Evolutionary conservation across 2,113 vertebrate species (phyloP), one percentile per base, ranked within the genome.

Genomic region (Euleptes europaea): DNA sequence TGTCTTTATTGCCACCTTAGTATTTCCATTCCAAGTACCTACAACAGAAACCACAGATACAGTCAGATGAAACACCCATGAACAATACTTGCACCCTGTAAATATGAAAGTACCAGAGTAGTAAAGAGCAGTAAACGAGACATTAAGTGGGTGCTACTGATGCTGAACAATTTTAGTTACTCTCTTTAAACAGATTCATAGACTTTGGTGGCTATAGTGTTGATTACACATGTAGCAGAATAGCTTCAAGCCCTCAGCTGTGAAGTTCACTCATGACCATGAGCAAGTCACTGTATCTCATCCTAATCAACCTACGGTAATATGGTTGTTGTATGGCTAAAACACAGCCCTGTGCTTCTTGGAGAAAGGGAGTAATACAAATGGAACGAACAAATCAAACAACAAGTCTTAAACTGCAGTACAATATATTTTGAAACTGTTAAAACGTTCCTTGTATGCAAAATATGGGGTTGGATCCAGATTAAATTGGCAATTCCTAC

Each of bases 1-100:
- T 17, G 98, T 99, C 96, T 99, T 99, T 94, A 99, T 98, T 65
- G 99, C 99, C 94, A 99, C 99, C 95, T 99, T 98, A n/a, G 99
- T 99, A 96, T 98, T 99, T 90, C 98, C 98, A 5, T 99, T 99
- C 99, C 99, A 99, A 0, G 98, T 99, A 92, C 99, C 99, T 97
- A 91, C 26, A 90, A 94, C 90, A 75, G 90, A 14, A 78, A 40
- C 85, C 91, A 95, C 21, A 94, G 72, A 91, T 8, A 90, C 9
- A 93, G 87, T 94, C 88, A 96, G 66, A 78, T 63, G 42, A 88
- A 89, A 89, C 28, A 84, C 12, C 78, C 85, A 70, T 40, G n/a
- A 57, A 47, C 14, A 42, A 9, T 44, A 26, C 23, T 70, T 78
- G n/a, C 1, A 63, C 11, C 40, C 42, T 57, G 69, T 57, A 38